Evolutionary conservation across 2,888 invertebrate genomes (phyloP), one percentile per base, ranked within the genome.

Genomic region (Phyllotreta striolata): DNA sequence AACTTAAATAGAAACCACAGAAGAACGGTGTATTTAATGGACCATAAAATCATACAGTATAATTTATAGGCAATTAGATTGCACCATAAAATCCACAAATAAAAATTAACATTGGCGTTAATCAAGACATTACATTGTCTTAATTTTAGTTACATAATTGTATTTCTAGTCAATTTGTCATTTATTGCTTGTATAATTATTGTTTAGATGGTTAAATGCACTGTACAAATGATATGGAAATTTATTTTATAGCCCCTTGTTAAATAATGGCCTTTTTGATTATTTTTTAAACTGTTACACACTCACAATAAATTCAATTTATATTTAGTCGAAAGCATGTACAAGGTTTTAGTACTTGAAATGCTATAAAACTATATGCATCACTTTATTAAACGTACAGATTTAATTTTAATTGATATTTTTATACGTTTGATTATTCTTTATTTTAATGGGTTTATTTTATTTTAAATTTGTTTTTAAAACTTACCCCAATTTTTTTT

Each of bases 21-120:
- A 58, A 46, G 58, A 58, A 40, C 49, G 58, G 49, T 58, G 59
- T 59, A 59, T 41, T 59, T 59, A 59, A 59, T 59, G 51, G 34
- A 14, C 41, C 59, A 59, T 59, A 59, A 59, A 59, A 59, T 59
- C 43, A 59, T 59, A 43, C 40, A 37, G 12, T 43, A 43, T 59
- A 59, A 59, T 43, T 59, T 59, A 59, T 59, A 52, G 59, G 40
- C 51, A 59, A 43, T 59, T 52, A 59, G 12, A 52, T 35, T 41
- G 41, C 52, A 14, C 43, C 13, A 43, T 59, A 51, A 58, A 47
- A 24, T 47, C 40, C 37, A 47, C 24, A 49, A 51, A 43, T 46
- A 59, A 51, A 59, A 37, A 59, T 59, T 51, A 13, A 41, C 41
- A 51, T 12, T 40, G 37, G 10, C 52, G 52, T 59, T 59, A 34